phyloP scores from a whole-genome alignment of 2,888 invertebrate genomes.

The Deroplatys truncata region DNA sequence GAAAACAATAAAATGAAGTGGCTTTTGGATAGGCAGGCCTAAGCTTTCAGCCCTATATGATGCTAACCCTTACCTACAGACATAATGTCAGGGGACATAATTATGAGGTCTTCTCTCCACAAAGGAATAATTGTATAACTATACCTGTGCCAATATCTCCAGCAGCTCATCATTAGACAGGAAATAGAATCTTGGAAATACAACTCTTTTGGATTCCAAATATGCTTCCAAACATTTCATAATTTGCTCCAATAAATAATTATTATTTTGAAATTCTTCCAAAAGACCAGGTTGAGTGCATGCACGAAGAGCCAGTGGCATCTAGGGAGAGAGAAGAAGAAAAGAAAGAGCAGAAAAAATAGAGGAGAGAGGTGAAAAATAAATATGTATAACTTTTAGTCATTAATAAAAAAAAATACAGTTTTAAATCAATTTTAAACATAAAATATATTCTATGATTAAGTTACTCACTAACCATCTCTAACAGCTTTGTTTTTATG shows the following conservation, averaged over 20 bases:
- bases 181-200: slow-evolving; percentile 87
- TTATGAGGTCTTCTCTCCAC: too few relatives aligned
- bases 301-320: slow-evolving; percentile 75
- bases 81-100: too few relatives aligned
- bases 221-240: slow-evolving; percentile 88
- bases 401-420: background rate
- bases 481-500: too few relatives aligned
- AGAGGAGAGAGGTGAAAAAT: background rate
- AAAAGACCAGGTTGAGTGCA: slow-evolving; percentile 68
- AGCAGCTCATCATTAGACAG: slow-evolving; percentile 84
- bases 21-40: too few relatives aligned
- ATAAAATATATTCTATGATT: background rate
- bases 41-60: too few relatives aligned
- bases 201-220: slow-evolving; percentile 80
- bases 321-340: slow-evolving; percentile 44
- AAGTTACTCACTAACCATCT: background rate
- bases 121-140: too few relatives aligned
- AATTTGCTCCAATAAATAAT: slow-evolving; percentile 78
- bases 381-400: background rate
- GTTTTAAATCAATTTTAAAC: background rate
- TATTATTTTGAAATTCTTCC: slow-evolving; percentile 66
- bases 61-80: too few relatives aligned
- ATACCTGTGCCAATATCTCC: slow-evolving; percentile 82
- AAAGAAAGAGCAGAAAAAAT: background rate
- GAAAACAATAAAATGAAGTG: too few relatives aligned